Evolutionary conservation across 2,113 vertebrate genomes (phyloP).

Genomic region (Seriola rivoliana): DNA sequence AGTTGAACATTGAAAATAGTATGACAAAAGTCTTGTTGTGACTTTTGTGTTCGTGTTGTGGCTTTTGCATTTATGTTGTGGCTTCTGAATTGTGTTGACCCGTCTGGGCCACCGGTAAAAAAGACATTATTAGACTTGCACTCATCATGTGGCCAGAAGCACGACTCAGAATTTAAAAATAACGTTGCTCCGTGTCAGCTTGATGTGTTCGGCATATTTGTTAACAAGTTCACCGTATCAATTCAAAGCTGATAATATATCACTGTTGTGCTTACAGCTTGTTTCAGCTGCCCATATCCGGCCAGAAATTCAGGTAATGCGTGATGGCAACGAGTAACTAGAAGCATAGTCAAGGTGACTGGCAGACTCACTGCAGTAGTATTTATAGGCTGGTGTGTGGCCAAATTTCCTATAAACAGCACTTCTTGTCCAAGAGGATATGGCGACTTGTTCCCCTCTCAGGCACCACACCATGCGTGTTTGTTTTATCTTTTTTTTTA

Average conservation of each 20-base stretch:
- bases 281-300: neutral
- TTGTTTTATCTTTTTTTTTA: neutral
- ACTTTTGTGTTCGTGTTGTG: too few relatives aligned
- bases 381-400: slow-evolving; percentile 38
- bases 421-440: slow-evolving; percentile 56
- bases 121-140: too few relatives aligned
- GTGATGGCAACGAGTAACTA: neutral
- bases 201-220: too few relatives aligned
- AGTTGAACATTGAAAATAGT: too few relatives aligned
- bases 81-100: too few relatives aligned
- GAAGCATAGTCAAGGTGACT: neutral
- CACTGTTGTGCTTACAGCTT: neutral
- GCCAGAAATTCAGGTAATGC: neutral
- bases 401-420: slow-evolving; percentile 39
- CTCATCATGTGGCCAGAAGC: too few relatives aligned
- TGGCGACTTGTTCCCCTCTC: slow-evolving; percentile 15
- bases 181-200: too few relatives aligned
- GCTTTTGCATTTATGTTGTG: too few relatives aligned
- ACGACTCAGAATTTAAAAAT: too few relatives aligned
- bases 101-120: too few relatives aligned
- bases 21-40: too few relatives aligned
- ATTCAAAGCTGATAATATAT: too few relatives aligned
- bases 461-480: neutral
- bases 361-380: neutral
- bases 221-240: neutral